These are phyloP conservation scores for Acanthopleura granulata DNA, from an alignment of 2,888 invertebrate genomes.

Conservation along the genomic window DNA sequence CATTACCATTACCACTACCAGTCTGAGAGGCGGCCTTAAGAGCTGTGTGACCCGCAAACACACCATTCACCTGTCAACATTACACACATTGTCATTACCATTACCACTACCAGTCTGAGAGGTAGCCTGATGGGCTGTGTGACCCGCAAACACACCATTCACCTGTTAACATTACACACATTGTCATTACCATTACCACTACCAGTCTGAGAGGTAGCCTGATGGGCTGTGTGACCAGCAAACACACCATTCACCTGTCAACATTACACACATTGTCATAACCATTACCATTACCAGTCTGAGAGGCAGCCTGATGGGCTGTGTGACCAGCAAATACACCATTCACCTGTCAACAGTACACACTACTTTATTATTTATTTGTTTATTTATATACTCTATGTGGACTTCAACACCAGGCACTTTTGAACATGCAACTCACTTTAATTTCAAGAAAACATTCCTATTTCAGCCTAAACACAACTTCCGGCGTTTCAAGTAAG, in stretches of 20 bases:
- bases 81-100: background rate
- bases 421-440: too few species aligned
- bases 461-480: too few species aligned
- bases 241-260: constrained; percentile 88
- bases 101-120: constrained; percentile 85
- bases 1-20: constrained; percentile 74
- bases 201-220: constrained; percentile 96
- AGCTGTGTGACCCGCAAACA: constrained; percentile 84
- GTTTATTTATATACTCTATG: too few species aligned
- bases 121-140: constrained; percentile 88
- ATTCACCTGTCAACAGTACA: too few species aligned
- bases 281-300: too few species aligned
- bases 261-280: constrained; percentile 28
- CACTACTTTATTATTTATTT: too few species aligned
- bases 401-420: too few species aligned
- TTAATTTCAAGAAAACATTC: too few species aligned
- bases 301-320: too few species aligned
- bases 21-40: constrained; percentile 95
- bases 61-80: constrained; percentile 81
- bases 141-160: constrained; percentile 88
- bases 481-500: too few species aligned
- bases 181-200: too few species aligned
- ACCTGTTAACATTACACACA: constrained; percentile 73
- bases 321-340: too few species aligned
- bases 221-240: constrained; percentile 83